Base-by-base conservation (phyloP, 2,113 vertebrate species). In the Gallinago undulata region DNA sequence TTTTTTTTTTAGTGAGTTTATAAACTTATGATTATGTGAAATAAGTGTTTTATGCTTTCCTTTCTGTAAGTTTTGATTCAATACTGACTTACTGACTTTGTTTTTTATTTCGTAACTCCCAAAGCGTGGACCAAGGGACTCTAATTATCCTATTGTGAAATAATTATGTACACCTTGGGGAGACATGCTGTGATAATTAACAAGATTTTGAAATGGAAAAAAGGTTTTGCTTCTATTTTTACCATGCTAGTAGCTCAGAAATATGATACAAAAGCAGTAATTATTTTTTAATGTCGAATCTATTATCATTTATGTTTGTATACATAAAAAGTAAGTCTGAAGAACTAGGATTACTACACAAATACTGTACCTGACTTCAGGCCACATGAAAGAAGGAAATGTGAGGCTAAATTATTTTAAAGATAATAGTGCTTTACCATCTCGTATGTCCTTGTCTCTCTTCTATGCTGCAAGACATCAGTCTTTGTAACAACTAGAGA, bases 81-180 rank as follows among this genome's bases (percentile, higher is more conserved):
- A 3, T 51, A 78, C 50, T 28, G 51, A 53, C 25, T 28, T 53
- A 53, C 22, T 89, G 94, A 43, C 89, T 94, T 89, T 69, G 41
- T 17, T 75, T 93, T 94, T 97, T 94, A 90, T 95, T 95, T 95
- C 96, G 57, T 86, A 95, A 97, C 96, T 98, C 93, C 94, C 89
- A 94, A 91, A 95, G 94, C 67, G 28, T 81, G 75, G 78, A 88
- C 82, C 78, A 86, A 95, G 67, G 59, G 92, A 89, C 92, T 94
- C 95, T 95, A 98, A 96, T 98, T 96, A 94, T 89, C 84, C 57
- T 96, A 83, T 96, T 97, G 96, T 72, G 81, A 93, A 97, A 94
- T 97, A 90, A 90, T 94, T 90, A 90, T 68, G 39, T 87, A 89
- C 62, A 94, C 94, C 91, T 84, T 72, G 22, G 89, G 96, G 94